Conservation (phyloP, 2,113 vertebrate species). For the Rhinogobius similis region DNA sequence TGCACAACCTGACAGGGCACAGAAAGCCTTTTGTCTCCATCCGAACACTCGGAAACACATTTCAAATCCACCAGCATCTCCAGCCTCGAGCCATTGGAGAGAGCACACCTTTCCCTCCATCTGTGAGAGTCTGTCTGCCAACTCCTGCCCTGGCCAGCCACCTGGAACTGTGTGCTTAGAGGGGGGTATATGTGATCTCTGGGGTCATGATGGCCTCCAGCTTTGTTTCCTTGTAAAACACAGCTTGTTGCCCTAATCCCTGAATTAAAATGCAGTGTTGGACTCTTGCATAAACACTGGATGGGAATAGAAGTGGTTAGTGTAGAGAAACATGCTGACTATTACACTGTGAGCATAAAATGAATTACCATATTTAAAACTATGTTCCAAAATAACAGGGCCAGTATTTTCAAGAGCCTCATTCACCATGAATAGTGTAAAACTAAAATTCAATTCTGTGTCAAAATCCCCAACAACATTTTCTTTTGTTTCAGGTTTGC, state of each 20-base stretch:
- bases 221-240: neutral
- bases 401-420: neutral
- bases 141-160: constrained; percentile 24
- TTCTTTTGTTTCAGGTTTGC: too few relatives aligned
- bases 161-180: constrained; percentile 37
- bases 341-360: neutral
- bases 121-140: constrained; percentile 45
- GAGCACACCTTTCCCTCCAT: constrained; percentile 22
- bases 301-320: neutral
- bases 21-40: constrained; percentile 14
- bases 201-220: neutral
- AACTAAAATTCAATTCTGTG: neutral
- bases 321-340: neutral
- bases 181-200: constrained; percentile 7
- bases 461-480: too few relatives aligned
- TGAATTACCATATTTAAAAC: neutral
- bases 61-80: constrained; percentile 29
- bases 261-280: neutral
- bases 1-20: neutral
- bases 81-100: constrained; percentile 13
- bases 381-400: neutral
- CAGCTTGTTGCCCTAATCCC: constrained; percentile 17
- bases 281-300: neutral
- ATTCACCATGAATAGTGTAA: too few relatives aligned
- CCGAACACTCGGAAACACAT: constrained; percentile 30